Base-by-base conservation (phyloP, 2,888 invertebrate species). In the Subacronicta megacephala region DNA sequence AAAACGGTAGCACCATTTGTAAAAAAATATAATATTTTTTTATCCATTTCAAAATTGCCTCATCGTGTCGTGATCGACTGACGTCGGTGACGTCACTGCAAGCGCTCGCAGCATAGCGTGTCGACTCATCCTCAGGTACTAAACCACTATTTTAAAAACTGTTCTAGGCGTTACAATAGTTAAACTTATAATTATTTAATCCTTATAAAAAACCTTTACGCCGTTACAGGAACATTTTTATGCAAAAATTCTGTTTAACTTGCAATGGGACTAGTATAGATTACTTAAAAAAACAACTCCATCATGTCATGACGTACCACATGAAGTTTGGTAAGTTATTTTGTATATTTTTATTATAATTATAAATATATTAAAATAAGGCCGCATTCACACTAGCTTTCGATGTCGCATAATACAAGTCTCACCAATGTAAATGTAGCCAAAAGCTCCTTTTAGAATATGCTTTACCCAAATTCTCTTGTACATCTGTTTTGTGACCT, bases 1-100 rank as follows among this genome's bases (percentile, higher is more conserved):
- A 90, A 91, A 90, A 89, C 86, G 88, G 86, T 93, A 94, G 93
- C 93, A 94, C 93, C 93, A 92, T 93, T 92, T 89, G 90, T 92
- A 92, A 92, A 91, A 93, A 92, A 92, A 92, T 91, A 90, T 86
- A 85, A 85, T 85, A 78, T 80, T 80, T 79, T 77, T 63, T 79
- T 67, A 72, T 71, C 62, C 76, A 65, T 72, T 71, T 58, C 75
- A 84, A 85, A 83, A 67, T 70, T 65, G 70, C 74, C 58, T 69
- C 71, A 60, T 66, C 73, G 74, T 62, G 68, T 65, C 73, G 73
- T 69, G 64, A 62, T 46, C 67, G 57, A 59, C 54, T 62, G 65
- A 59, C 65, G 55, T 42, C 58, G 46, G 49, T 51, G 64, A 60
- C 62, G 51, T 47, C 46, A 61, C 72, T 20, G 69, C 68, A 77